Percentiles rank a stretch among this genome's conserved stretches.
These are phyloP conservation scores for Scolopax mira DNA, from an alignment of 2,113 vertebrate species.

Conservation along the genomic window DNA sequence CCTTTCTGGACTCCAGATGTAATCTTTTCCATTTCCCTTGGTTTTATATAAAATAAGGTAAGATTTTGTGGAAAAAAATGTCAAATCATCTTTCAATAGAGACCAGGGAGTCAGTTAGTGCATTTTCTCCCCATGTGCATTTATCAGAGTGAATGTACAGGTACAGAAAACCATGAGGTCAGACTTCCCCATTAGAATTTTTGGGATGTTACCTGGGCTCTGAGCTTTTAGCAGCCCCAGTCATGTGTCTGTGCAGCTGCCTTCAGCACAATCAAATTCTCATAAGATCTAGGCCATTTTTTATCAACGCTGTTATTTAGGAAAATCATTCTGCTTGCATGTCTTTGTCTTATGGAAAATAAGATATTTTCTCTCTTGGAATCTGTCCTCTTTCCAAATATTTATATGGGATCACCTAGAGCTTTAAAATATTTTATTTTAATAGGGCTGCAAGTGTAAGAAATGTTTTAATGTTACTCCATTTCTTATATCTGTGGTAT, in stretches of 20 bases:
- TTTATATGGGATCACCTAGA: not conserved
- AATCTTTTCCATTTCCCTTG: not conserved
- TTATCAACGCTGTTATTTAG: not conserved
- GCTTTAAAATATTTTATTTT: not conserved
- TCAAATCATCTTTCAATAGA: not conserved
- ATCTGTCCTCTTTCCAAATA: not conserved
- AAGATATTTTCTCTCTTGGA: not conserved
- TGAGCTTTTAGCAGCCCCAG: not conserved
- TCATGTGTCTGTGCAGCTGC: not conserved
- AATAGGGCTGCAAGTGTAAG: not conserved
- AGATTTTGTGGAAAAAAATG: not conserved
- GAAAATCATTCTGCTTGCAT: not conserved
- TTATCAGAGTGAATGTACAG: not conserved
- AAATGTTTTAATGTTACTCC: not conserved
- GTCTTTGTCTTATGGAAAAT: not conserved
- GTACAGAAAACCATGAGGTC: not conserved
- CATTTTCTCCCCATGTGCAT: not conserved
- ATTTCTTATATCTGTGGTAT: not conserved
- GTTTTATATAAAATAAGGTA: not conserved
- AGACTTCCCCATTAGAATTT: not conserved
- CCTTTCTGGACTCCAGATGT: not conserved
- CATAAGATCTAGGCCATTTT: not conserved
- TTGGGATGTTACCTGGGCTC: not conserved
- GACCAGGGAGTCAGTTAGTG: not conserved
- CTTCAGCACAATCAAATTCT: not conserved